Evolutionary conservation across 2,797 vertebrate genomes (phyloP).

Genomic region (Eurystomus glaucurus): DNA sequence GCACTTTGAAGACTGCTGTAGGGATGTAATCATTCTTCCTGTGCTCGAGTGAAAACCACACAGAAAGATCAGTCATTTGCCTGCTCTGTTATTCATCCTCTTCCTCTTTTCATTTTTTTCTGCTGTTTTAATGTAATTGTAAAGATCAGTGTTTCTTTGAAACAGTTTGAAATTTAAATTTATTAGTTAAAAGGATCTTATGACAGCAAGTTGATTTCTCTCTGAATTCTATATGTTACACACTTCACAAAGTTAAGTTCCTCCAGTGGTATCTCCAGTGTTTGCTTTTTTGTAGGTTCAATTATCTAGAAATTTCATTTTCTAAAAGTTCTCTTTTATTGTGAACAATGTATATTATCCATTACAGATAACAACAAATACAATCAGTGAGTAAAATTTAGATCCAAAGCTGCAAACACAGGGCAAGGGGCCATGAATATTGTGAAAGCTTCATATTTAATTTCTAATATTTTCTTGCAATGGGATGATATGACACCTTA

Average conservation of each 20-base stretch:
- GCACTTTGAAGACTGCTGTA: conserved; percentile 77
- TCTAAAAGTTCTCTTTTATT: neutral
- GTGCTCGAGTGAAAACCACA: conserved; percentile 62
- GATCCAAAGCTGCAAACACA: neutral
- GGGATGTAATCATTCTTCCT: conserved; percentile 76
- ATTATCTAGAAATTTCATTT: neutral
- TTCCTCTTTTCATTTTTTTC: conserved; percentile 52
- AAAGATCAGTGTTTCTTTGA: conserved; percentile 41
- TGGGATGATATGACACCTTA: neutral
- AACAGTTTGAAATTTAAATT: conserved; percentile 29
- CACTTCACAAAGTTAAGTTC: neutral
- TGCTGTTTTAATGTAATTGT: conserved; percentile 59
- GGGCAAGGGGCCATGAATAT: neutral
- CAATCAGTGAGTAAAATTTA: neutral
- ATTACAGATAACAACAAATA: neutral
- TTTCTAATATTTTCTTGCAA: neutral
- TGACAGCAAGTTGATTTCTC: neutral
- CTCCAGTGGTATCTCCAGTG: neutral
- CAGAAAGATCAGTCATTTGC: conserved; percentile 71
- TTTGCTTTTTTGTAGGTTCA: neutral
- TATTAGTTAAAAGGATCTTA: neutral
- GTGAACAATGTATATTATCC: neutral
- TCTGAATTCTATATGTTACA: neutral
- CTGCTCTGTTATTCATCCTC: conserved; percentile 60
- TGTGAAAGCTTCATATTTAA: neutral